Evolutionary conservation across 2,113 vertebrate species (phyloP).

Genomic region (Crotalus viridis): DNA sequence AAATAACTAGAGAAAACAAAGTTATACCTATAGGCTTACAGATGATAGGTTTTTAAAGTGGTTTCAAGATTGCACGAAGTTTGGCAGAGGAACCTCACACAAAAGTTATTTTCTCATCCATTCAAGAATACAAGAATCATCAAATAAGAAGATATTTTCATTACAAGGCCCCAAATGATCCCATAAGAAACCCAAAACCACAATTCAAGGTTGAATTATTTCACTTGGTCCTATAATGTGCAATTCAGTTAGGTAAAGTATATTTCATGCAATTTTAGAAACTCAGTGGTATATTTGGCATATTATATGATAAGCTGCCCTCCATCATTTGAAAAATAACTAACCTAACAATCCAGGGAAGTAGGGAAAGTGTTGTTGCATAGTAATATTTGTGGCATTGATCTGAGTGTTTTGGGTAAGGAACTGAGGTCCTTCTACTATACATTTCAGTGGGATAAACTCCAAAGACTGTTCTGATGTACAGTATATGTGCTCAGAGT

Average conservation of each 20-base stretch:
- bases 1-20: background rate
- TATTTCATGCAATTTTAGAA: background rate
- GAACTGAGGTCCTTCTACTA: background rate
- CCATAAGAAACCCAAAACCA: background rate
- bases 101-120: background rate
- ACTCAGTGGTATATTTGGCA: background rate
- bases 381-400: background rate
- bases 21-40: background rate
- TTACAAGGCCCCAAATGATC: background rate
- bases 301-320: background rate
- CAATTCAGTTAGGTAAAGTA: background rate
- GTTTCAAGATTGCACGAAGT: background rate
- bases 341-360: background rate
- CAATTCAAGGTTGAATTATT: background rate
- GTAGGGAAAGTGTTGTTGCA: background rate
- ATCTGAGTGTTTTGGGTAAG: background rate
- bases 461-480: background rate
- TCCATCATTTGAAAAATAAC: background rate
- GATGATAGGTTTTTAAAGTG: background rate
- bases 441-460: background rate
- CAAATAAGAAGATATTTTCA: background rate
- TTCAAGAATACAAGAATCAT: background rate
- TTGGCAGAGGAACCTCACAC: background rate
- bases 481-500: background rate
- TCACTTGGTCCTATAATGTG: background rate